Evolutionary conservation across 23 tunicate genomes (phyloP).

Genomic region (Oikopleura dioica): DNA sequence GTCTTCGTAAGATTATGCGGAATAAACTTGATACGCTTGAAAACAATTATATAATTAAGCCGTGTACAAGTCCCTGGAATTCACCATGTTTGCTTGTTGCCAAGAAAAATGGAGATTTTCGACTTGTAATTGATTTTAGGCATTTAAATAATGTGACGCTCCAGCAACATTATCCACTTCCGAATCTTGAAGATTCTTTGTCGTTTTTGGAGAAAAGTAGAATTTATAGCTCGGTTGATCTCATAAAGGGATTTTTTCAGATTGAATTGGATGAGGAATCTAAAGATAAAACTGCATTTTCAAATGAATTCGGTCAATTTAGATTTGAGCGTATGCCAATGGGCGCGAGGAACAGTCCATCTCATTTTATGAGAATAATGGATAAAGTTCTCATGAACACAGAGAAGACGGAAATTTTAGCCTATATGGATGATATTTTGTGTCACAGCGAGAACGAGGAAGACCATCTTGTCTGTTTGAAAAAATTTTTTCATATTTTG

Average conservation of each 20-base stretch:
- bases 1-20: too few species aligned
- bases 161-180: constrained; percentile 15
- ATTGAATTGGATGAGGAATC: neutral
- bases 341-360: too few species aligned
- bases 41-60: neutral
- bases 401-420: too few species aligned
- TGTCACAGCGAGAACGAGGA: too few species aligned
- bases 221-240: constrained; percentile 7
- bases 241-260: constrained; percentile 12
- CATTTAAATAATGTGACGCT: constrained; percentile 3
- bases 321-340: too few species aligned
- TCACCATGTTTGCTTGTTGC: constrained; percentile 9
- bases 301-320: too few species aligned
- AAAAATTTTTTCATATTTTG: too few species aligned
- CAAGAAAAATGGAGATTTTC: constrained; percentile 13
- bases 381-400: too few species aligned
- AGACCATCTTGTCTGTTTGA: too few species aligned
- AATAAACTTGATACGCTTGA: constrained; percentile 12
- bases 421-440: too few species aligned
- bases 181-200: neutral
- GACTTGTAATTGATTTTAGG: constrained; percentile 12
- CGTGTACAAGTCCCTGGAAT: constrained; percentile 15
- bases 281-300: too few species aligned
- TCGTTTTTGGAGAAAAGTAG: neutral
- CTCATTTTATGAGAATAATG: too few species aligned